Evolutionary conservation across 2,113 vertebrate species (phyloP).

Genomic region (Gadus chalcogrammus): DNA sequence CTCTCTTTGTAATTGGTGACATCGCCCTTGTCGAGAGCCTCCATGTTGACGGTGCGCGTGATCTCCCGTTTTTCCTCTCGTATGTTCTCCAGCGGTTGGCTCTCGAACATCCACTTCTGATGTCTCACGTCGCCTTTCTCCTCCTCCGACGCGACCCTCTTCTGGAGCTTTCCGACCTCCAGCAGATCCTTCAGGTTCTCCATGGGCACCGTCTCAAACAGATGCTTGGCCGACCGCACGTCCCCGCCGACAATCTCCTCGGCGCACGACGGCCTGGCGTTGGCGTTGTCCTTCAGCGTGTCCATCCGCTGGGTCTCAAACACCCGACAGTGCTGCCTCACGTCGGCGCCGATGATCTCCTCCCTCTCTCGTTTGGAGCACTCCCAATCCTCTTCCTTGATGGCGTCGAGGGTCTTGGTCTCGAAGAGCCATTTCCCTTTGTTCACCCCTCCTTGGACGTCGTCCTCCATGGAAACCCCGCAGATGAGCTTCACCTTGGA

Average conservation of each 20-base stretch:
- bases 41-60: conserved; percentile 78
- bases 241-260: conserved; percentile 84
- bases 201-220: conserved; percentile 87
- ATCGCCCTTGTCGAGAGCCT: conserved; percentile 82
- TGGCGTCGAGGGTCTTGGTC: conserved; percentile 81
- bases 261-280: conserved; percentile 52
- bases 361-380: conserved; percentile 71
- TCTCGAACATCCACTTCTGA: conserved; percentile 90
- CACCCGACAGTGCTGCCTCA: conserved; percentile 81
- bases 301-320: conserved; percentile 88
- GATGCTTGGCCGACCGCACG: conserved; percentile 77
- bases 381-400: conserved; percentile 82
- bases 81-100: conserved; percentile 83
- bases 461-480: conserved; percentile 82
- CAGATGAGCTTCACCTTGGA: conserved; percentile 77
- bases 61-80: conserved; percentile 82
- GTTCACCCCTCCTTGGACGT: conserved; percentile 69
- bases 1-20: conserved; percentile 80
- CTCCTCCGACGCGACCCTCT: conserved; percentile 77
- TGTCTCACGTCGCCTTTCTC: conserved; percentile 88
- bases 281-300: conserved; percentile 75
- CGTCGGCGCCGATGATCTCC: conserved; percentile 81
- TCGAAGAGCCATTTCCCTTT: conserved; percentile 84
- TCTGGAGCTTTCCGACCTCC: conserved; percentile 81
- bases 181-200: conserved; percentile 82